Conservation (phyloP, 1,140 invertebrate species). For the Ridgeia piscesae region DNA sequence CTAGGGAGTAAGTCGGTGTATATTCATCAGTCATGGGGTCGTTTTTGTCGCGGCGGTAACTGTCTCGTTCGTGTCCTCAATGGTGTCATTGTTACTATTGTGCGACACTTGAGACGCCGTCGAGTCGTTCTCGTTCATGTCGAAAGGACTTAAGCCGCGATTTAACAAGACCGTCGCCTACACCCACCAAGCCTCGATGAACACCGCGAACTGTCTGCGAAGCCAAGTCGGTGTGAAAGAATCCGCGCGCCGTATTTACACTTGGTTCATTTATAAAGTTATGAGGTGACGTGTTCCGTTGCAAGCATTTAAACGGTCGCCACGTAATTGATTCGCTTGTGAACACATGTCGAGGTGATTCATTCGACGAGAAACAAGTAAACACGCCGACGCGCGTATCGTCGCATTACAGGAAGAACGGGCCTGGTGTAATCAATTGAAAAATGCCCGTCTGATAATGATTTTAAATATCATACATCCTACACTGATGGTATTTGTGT, state of each 20-base stretch:
- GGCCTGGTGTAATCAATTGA: too few relatives aligned
- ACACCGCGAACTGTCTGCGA: not conserved
- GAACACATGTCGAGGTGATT: not conserved
- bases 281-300: not conserved
- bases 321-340: not conserved
- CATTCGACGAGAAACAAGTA: not conserved
- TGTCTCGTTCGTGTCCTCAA: not conserved
- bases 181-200: not conserved
- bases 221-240: not conserved
- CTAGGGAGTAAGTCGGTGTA: not conserved
- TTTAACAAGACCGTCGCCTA: not conserved
- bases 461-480: too few relatives aligned
- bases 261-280: not conserved
- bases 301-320: not conserved
- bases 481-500: too few relatives aligned
- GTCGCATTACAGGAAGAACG: too few relatives aligned
- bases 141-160: not conserved
- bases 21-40: not conserved
- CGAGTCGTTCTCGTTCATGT: not conserved
- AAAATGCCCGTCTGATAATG: too few relatives aligned
- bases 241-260: not conserved
- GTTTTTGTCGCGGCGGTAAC: not conserved
- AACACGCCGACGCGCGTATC: too few relatives aligned
- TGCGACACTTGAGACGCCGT: not conserved
- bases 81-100: not conserved